phyloP scores from a whole-genome alignment of 2,113 vertebrate genomes.

The Echinops telfairi region DNA sequence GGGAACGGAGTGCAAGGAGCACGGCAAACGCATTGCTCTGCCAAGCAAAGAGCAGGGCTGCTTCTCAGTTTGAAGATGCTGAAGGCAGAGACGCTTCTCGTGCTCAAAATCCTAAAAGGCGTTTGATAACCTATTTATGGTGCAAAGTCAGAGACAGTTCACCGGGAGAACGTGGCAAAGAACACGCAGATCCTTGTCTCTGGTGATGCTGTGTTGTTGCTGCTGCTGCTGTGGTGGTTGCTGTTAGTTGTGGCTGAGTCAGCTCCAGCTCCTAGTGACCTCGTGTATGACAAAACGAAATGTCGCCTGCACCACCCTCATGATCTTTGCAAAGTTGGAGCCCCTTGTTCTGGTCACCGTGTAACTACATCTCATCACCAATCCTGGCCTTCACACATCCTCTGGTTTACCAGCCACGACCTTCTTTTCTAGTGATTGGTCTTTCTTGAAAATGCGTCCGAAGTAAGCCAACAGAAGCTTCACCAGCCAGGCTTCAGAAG shows the following conservation, averaged over 20 bases:
- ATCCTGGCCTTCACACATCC: background rate
- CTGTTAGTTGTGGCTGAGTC: background rate
- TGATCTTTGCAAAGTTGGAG: background rate
- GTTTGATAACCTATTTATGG: background rate
- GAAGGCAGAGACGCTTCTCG: background rate
- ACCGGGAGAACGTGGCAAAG: background rate
- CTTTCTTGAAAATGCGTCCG: background rate
- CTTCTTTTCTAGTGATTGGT: background rate
- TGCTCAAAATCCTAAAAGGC: slow-evolving; percentile 13
- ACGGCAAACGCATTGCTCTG: background rate
- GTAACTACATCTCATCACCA: background rate
- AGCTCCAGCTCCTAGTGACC: background rate
- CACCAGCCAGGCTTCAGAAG: background rate
- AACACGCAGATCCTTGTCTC: background rate
- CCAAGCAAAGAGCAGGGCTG: background rate
- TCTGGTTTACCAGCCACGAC: background rate
- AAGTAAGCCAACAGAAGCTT: background rate
- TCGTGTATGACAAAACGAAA: background rate
- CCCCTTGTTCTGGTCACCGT: background rate
- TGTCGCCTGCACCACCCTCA: background rate
- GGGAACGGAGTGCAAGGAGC: background rate
- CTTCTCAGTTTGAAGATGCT: background rate
- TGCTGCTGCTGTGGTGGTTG: background rate
- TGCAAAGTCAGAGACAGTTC: background rate
- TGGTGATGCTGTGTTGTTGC: background rate